Base-by-base conservation (phyloP, 2,113 vertebrate species). In the Balaenoptera acutorostrata region DNA sequence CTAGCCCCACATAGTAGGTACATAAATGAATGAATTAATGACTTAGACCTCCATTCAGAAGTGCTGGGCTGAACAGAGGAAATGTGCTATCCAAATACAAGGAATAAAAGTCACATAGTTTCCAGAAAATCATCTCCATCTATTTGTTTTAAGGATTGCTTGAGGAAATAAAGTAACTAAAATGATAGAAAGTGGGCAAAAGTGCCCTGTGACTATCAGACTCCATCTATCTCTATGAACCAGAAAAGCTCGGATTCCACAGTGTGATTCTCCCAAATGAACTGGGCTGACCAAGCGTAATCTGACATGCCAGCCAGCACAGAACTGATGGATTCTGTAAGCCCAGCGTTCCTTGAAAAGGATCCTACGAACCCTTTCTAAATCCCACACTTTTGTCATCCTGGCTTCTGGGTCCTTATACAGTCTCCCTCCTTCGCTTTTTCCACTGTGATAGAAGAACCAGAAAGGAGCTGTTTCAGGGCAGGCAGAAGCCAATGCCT, bases 391-490 rank as follows among this genome's bases (percentile, higher is more conserved):
- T 5, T 66, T 75, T 95, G 90, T 88, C 69, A 71, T 88, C 64
- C 91, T 96, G 87, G 57, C 78, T 94, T 63, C 75, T 89, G 69
- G 21, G 72, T 84, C 93, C 93, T 89, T 21, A 49, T 9, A 92
- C 17, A 69, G 27, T 44, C 69, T 68, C 64, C 71, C 41, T 63
- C 69, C 72, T 64, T 69, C 1, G 5, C 27, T 72, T 93, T 80
- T 95, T 82, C 95, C 59, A 75, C 31, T 61, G 36, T 2, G 15
- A 83, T 0, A 80, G 75, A 86, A 68, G 82, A 94, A 93, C 69
- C 95, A 95, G 85, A 91, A 94, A 94, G 78, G 66, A 90, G 85
- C 93, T 94, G 41, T 94, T 93, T 93, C 25, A 6, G 84, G 68
- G 72, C 41, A 92, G 59, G 95, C 82, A 74, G 86, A 95, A 64